Percentiles rank a stretch among this genome's conserved stretches.
These are phyloP conservation scores for Drosophila lowei DNA, from an alignment of 1,140 invertebrate genomes.

Conservation along the genomic window DNA sequence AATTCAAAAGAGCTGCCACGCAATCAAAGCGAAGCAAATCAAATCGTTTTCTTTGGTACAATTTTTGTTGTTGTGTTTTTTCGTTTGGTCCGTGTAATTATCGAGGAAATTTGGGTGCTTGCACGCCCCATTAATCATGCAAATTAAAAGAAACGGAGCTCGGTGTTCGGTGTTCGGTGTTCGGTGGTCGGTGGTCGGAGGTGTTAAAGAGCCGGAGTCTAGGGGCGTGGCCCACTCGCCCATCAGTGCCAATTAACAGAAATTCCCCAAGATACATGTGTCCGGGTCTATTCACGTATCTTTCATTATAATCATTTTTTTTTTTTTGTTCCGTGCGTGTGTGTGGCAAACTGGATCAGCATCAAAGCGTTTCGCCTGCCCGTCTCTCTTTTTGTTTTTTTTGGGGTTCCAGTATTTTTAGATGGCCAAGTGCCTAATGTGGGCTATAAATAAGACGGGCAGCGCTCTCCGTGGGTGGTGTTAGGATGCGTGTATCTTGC, in stretches of 20 bases:
- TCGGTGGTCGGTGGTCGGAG: neutral
- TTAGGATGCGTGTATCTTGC: slow-evolving; percentile 24
- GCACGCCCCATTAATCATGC: slow-evolving; percentile 31
- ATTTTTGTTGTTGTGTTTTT: neutral
- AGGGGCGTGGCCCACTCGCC: neutral
- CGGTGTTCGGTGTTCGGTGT: neutral
- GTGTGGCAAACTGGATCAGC: slow-evolving; percentile 35
- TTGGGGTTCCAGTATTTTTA: slow-evolving; percentile 41
- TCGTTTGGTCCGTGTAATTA: slow-evolving; percentile 12
- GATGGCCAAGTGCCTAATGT: slow-evolving; percentile 47
- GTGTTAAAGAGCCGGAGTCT: neutral
- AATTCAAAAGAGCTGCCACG: slow-evolving; percentile 33
- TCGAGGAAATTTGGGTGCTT: slow-evolving; percentile 7
- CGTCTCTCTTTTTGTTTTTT: too few species aligned
- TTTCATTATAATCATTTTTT: slow-evolving; percentile 26
- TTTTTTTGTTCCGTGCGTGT: slow-evolving; percentile 8
- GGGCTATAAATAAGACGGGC: slow-evolving; percentile 43
- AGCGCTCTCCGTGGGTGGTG: neutral
- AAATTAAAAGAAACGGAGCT: slow-evolving; percentile 29
- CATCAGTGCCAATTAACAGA: slow-evolving; percentile 54
- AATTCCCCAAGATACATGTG: slow-evolving; percentile 45
- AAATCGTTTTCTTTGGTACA: slow-evolving; percentile 8
- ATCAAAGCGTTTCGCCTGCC: slow-evolving; percentile 21
- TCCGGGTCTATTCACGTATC: slow-evolving; percentile 17
- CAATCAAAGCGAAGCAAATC: slow-evolving; percentile 37